These are phyloP conservation scores for Apistogramma diplotaenia DNA, from an alignment of 2,113 vertebrate genomes.

Conservation along the genomic window DNA sequence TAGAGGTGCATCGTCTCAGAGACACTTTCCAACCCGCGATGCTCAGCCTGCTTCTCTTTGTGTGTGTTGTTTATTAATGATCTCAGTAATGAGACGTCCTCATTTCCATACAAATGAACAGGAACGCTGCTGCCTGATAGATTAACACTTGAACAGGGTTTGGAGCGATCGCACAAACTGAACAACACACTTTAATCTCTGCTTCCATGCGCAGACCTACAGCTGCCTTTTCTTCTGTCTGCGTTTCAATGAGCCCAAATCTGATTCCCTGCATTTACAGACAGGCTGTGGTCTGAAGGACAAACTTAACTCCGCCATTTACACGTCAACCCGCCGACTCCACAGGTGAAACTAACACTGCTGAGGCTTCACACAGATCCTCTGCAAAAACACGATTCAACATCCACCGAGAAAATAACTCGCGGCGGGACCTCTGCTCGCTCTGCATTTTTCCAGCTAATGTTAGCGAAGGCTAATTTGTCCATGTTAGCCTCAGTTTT, in stretches of 20 bases:
- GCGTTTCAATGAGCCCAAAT: not conserved
- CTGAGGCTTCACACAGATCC: not conserved
- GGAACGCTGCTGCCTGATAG: constrained; percentile 3
- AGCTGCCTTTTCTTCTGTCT: not conserved
- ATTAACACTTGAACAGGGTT: constrained; percentile 13
- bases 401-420: too few relatives aligned
- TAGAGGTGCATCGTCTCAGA: not conserved
- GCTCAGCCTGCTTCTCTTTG: not conserved
- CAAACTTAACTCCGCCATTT: not conserved
- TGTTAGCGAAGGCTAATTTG: not conserved
- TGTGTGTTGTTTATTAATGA: constrained; percentile 62
- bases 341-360: too few relatives aligned
- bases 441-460: not conserved
- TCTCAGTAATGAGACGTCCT: constrained; percentile 46
- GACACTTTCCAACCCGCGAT: not conserved
- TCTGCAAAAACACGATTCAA: too few relatives aligned
- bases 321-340: not conserved
- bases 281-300: too few relatives aligned
- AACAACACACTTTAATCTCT: constrained; percentile 5
- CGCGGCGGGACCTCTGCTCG: too few relatives aligned
- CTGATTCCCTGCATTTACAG: not conserved
- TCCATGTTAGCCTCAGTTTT: not conserved
- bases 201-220: not conserved
- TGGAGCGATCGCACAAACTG: not conserved
- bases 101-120: constrained; percentile 69